These are phyloP conservation scores for Otolemur crassicaudatus DNA, from an alignment of 2,797 vertebrate genomes.

Conservation along the genomic window DNA sequence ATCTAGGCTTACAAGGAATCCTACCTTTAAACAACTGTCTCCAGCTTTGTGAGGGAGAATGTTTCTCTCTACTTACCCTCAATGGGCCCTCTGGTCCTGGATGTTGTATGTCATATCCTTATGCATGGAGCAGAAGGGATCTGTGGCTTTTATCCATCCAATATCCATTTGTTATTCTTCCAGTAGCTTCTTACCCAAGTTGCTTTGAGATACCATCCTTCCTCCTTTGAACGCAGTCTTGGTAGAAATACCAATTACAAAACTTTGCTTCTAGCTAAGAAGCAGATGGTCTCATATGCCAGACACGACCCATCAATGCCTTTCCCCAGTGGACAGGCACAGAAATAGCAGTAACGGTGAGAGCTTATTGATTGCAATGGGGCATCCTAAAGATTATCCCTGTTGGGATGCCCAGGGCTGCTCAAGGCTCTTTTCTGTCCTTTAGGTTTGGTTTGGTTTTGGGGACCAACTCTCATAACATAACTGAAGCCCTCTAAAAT, in stretches of 20 bases:
- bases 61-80: neutral
- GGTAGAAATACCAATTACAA: neutral
- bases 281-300: neutral
- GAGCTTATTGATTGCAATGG: accelerated
- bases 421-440: no score
- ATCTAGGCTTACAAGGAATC: neutral
- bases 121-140: accelerated
- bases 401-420: neutral
- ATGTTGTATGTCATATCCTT: no score
- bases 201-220: neutral
- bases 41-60: neutral
- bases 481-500: neutral
- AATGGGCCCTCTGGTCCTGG: neutral
- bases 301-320: accelerated
- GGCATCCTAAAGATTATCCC: neutral
- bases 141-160: accelerated
- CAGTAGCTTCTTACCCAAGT: neutral
- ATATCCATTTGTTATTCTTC: accelerated
- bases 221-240: neutral
- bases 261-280: neutral
- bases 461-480: no score
- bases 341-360: no score
- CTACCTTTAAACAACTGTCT: accelerated
- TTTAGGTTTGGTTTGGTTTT: neutral
- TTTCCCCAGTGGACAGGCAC: neutral